Base-by-base conservation (phyloP, 2,797 vertebrate species). In the Microcaecilia unicolor region DNA sequence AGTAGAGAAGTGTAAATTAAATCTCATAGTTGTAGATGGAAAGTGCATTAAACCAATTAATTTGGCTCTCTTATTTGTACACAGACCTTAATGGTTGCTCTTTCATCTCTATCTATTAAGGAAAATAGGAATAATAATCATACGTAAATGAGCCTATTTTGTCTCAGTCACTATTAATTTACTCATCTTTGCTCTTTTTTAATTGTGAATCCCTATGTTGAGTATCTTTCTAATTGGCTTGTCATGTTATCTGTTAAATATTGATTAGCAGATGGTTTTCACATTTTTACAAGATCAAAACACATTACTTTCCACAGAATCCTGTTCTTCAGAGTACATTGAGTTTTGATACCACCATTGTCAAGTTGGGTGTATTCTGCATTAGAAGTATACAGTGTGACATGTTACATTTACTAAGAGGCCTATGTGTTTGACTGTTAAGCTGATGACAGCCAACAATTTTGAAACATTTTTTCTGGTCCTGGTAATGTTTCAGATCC, bases 1-100 rank as follows among this genome's bases (percentile, higher is more conserved):
- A 22, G 35, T 13, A 20, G 6, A 6, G 14, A 17, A 7, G 28
- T 11, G 3, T 25, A 15, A 16, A 41, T 37, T 32, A 44, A 44
- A 43, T 17, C 15, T 41, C 25, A 24, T 10, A 17, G 25, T n/a
- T 4, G 34, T 26, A 10, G 28, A 10, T 18, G 18, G 18, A 47
- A 44, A 60, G 45, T 21, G 2, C 41, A 33, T 51, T 22, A 38
- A 22, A 37, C n/a, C 32, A 47, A 8, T 43, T 47, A 45, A 23
- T 8, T 7, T 37, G 12, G 14, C n/a, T 48, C 6, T 24, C 27
- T 20, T 34, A 29, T 44, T 30, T 25, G 12, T 5, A 5, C 3
- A 10, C 21, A 10, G 12, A 31, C 14, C 6, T 2, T 15, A 36
- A 10, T 18, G 3, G 4, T 29, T 51, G 22, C 27, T 52, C 9